Evolutionary conservation across 2,113 vertebrate genomes (phyloP).

Genomic region (Hydropotes inermis): DNA sequence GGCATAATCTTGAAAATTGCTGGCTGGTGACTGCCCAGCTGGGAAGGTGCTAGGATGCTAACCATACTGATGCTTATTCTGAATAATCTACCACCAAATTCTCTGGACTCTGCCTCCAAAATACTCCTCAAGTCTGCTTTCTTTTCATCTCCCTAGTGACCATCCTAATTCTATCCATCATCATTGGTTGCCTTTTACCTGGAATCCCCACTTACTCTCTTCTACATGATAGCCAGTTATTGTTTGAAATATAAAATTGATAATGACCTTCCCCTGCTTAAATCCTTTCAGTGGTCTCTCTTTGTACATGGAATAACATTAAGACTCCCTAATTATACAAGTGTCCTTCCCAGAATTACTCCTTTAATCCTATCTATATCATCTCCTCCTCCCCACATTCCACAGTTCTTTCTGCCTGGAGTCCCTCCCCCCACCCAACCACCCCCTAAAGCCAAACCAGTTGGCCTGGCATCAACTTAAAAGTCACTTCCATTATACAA

Average conservation of each 20-base stretch:
- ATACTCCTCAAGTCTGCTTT: background rate
- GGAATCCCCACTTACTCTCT: background rate
- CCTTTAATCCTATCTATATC: background rate
- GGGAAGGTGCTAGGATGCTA: background rate
- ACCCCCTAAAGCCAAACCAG: background rate
- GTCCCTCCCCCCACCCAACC: accelerated
- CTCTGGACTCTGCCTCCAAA: background rate
- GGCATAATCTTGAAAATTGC: background rate
- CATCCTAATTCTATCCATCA: background rate
- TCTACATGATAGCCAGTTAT: background rate
- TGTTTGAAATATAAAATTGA: background rate
- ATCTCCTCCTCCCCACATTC: background rate
- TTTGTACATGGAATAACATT: background rate
- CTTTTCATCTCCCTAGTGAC: background rate
- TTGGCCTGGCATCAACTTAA: background rate
- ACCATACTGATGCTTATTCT: background rate
- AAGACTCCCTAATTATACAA: background rate
- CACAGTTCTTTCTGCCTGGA: background rate
- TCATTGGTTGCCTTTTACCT: background rate
- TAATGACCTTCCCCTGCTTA: background rate
- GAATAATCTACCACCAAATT: background rate
- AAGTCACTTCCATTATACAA: background rate
- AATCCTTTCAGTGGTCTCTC: background rate
- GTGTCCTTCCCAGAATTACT: background rate
- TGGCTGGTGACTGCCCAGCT: background rate